Percentiles rank a stretch among this genome's conserved stretches.
Evolutionary conservation across 1,140 invertebrate species (phyloP).

Genomic region (Drosophila ananassae): DNA sequence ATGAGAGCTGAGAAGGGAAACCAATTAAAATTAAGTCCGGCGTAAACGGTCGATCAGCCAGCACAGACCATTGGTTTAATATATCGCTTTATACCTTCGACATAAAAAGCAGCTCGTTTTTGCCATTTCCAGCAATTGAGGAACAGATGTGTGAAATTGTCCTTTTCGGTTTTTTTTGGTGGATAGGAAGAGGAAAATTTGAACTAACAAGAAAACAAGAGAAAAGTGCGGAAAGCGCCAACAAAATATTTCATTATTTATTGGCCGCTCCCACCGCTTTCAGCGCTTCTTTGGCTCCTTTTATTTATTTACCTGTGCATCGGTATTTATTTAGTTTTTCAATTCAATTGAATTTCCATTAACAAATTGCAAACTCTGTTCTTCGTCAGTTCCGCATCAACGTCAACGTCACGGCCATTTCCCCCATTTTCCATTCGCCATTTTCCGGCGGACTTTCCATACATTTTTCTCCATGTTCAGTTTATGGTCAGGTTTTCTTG

Average conservation of each 20-base stretch:
- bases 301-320: conserved; percentile 60
- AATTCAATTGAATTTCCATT: conserved; percentile 80
- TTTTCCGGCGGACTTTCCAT: conserved; percentile 18
- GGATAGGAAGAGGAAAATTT: conserved; percentile 2
- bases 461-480: conserved; percentile 43
- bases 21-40: conserved; percentile 41
- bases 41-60: conserved; percentile 36
- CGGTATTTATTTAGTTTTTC: conserved; percentile 72
- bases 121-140: conserved; percentile 26
- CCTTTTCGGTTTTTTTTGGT: background rate
- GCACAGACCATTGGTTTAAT: conserved; percentile 21
- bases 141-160: conserved; percentile 46
- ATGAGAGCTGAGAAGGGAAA: conserved; percentile 8
- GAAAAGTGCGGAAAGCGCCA: background rate
- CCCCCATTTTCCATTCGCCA: conserved; percentile 1
- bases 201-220: conserved; percentile 4
- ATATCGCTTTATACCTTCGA: conserved; percentile 15
- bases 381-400: conserved; percentile 41
- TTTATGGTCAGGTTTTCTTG: conserved; percentile 27
- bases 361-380: conserved; percentile 68
- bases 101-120: conserved; percentile 13
- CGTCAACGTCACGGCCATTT: conserved; percentile 22
- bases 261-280: conserved; percentile 24
- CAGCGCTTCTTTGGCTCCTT: conserved; percentile 1
- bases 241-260: conserved; percentile 55